Conservation (phyloP, 2,113 vertebrate species). For the Loxodonta africana region DNA sequence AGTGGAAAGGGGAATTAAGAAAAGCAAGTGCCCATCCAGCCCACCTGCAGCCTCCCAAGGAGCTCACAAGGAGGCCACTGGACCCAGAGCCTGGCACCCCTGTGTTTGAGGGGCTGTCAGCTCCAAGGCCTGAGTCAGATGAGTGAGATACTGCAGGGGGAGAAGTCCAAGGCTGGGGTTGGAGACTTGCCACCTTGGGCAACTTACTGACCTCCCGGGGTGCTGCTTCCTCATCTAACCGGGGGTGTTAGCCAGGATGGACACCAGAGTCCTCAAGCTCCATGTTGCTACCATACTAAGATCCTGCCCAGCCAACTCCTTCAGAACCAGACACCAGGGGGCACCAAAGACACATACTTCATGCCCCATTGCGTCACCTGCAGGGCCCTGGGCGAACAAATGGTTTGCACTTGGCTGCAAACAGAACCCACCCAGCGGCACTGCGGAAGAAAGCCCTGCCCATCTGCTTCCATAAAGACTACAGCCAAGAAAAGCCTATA, state of each 20-base stretch:
- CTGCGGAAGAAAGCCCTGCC: too few relatives aligned
- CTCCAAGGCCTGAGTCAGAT: not conserved
- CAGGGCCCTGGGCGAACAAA: not conserved
- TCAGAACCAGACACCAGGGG: not conserved
- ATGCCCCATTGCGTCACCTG: not conserved
- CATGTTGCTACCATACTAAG: not conserved
- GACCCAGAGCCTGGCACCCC: not conserved
- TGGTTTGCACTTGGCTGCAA: too few relatives aligned
- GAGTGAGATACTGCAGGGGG: not conserved
- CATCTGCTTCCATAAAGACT: too few relatives aligned
- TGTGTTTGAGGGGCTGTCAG: not conserved
- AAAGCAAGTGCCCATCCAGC: not conserved
- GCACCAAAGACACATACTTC: not conserved
- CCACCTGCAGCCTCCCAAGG: not conserved
- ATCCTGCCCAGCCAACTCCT: not conserved
- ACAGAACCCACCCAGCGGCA: too few relatives aligned
- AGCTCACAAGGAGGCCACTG: not conserved
- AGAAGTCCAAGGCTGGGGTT: not conserved
- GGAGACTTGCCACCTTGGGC: not conserved
- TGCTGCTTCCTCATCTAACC: not conserved
- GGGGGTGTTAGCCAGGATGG: not conserved
- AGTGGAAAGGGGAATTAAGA: not conserved
- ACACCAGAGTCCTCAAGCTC: not conserved
- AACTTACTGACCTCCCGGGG: not conserved
- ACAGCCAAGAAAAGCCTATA: too few relatives aligned